Conservation (phyloP, 2,113 vertebrate genomes). For the Scolopax mira region DNA sequence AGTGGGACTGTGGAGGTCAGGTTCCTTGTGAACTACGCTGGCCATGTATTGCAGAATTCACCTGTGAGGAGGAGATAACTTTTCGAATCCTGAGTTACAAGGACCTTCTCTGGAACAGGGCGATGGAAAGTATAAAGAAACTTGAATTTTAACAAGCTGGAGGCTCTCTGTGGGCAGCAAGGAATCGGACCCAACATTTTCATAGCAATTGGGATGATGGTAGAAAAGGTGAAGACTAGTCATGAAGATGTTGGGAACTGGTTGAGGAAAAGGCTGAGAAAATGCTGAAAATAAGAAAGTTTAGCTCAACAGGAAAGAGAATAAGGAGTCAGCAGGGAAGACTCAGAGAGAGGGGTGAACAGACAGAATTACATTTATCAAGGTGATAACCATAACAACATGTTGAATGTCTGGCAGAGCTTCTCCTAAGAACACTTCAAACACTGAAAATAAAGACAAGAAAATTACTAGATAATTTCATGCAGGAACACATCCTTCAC, state of each 20-base stretch:
- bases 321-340: background rate
- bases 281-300: background rate
- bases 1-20: background rate
- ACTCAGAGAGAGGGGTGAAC: background rate
- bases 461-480: conserved; percentile 1
- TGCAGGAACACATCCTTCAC: conserved; percentile 3
- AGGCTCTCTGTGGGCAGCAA: background rate
- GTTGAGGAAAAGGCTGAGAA: background rate
- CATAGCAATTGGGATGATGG: background rate
- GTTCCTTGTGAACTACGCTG: background rate
- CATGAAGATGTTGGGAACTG: background rate
- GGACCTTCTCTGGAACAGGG: background rate
- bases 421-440: background rate
- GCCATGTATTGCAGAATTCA: background rate
- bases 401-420: conserved; percentile 1
- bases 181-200: background rate
- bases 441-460: conserved; percentile 3
- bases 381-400: conserved; percentile 48
- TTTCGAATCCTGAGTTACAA: background rate
- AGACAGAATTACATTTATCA: conserved; percentile 45
- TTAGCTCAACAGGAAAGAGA: background rate
- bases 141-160: background rate
- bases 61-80: background rate
- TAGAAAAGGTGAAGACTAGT: background rate
- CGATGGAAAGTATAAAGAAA: background rate